Conservation (phyloP, 1,140 invertebrate species). For the Hydropsyche tenuis region DNA sequence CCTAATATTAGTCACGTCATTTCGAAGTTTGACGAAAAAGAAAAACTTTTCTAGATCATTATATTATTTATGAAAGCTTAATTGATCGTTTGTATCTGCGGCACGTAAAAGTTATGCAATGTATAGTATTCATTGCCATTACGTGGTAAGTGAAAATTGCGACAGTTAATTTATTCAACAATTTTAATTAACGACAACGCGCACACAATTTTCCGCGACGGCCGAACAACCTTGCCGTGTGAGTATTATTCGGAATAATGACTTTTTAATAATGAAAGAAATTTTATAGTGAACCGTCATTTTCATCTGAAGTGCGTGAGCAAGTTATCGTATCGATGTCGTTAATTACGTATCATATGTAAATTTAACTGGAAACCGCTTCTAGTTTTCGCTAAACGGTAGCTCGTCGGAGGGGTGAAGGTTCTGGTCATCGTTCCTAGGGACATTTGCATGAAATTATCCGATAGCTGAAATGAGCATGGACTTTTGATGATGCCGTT, state of each 20-base stretch:
- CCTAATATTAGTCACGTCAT: no score
- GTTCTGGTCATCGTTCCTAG: not conserved
- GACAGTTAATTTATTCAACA: conserved; percentile 25
- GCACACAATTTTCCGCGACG: conserved; percentile 4
- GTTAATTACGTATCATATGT: not conserved
- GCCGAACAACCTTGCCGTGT: conserved; percentile 3
- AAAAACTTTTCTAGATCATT: no score
- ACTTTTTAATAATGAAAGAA: no score
- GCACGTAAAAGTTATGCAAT: conserved; percentile 1
- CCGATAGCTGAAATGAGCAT: no score
- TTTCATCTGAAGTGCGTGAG: no score
- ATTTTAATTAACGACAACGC: conserved; percentile 22
- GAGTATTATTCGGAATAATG: not conserved
- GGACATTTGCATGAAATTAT: no score
- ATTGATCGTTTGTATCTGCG: conserved; percentile 3
- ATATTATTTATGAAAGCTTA: not conserved
- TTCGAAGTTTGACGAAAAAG: no score
- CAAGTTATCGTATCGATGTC: no score
- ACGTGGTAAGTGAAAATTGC: conserved; percentile 21
- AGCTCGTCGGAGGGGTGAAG: not conserved
- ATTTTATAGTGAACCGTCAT: no score
- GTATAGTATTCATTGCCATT: not conserved
- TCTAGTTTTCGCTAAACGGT: conserved; percentile 23
- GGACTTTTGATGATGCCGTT: no score
- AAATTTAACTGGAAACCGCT: not conserved